Evolutionary conservation across 2,113 vertebrate genomes (phyloP).

Genomic region (Epinephelus moara): DNA sequence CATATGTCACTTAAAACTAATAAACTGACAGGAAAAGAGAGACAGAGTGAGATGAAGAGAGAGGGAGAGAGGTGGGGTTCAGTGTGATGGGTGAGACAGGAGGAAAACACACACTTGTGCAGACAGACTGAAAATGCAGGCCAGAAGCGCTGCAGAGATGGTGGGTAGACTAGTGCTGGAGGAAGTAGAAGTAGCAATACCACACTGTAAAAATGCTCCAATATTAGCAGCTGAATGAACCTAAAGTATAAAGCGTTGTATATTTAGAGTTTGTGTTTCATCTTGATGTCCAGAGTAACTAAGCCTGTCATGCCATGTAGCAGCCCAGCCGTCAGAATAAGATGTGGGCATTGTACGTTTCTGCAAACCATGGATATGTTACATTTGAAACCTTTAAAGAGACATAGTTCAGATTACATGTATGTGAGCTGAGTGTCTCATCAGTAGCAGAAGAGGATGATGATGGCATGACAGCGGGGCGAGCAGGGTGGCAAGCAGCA

Average conservation of each 20-base stretch:
- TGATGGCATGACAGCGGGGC: too few relatives aligned
- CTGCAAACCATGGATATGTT: neutral
- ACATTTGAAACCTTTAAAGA: too few relatives aligned
- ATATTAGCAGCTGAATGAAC: neutral
- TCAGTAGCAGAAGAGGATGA: too few relatives aligned
- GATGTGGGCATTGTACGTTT: too few relatives aligned
- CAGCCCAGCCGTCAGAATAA: too few relatives aligned
- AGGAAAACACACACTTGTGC: neutral
- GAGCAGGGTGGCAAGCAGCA: too few relatives aligned
- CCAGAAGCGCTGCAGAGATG: neutral
- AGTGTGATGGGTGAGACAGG: too few relatives aligned
- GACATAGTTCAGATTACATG: too few relatives aligned
- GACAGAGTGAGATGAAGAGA: neutral
- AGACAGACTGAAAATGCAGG: neutral
- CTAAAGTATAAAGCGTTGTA: neutral
- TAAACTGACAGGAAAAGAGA: neutral
- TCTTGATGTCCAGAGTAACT: neutral
- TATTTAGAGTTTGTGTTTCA: neutral
- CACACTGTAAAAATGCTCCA: neutral
- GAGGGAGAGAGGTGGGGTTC: neutral
- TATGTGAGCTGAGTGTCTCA: too few relatives aligned
- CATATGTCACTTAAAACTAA: constrained; percentile 1
- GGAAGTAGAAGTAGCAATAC: neutral
- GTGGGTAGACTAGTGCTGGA: neutral
- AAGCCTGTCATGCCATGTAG: too few relatives aligned